Percentiles rank a stretch among this genome's conserved stretches.
Evolutionary conservation across 2,888 invertebrate genomes (phyloP).

Genomic region (Heliconius aoede): DNA sequence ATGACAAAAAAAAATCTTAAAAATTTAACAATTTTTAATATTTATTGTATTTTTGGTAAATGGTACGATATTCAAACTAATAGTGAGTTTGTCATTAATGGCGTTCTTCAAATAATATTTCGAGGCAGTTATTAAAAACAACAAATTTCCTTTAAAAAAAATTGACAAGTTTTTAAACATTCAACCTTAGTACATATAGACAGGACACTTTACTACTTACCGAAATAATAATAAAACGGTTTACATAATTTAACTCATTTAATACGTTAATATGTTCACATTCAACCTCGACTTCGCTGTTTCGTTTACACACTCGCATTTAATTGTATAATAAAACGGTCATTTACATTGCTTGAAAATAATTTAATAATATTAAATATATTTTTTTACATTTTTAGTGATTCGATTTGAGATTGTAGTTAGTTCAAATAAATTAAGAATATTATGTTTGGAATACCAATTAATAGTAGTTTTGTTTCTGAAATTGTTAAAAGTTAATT

Average conservation of each 20-base stretch:
- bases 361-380: background rate
- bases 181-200: too few species aligned
- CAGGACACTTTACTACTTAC: background rate
- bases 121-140: background rate
- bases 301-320: background rate
- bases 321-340: constrained; percentile 21
- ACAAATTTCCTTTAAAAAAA: too few species aligned
- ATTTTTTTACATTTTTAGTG: background rate
- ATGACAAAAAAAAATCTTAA: too few species aligned
- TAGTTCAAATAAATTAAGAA: too few species aligned
- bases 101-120: constrained; percentile 5
- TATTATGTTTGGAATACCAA: too few species aligned
- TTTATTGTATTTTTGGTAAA: background rate
- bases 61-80: too few species aligned
- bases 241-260: constrained; percentile 2
- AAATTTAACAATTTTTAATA: too few species aligned
- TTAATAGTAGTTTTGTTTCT: too few species aligned
- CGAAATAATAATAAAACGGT: background rate
- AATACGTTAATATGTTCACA: background rate
- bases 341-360: constrained; percentile 1
- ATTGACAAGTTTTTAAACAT: too few species aligned
- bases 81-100: too few species aligned
- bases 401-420: too few species aligned
- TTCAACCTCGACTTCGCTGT: constrained; percentile 2
- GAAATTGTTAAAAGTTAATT: too few species aligned